phyloP scores from a whole-genome alignment of 1,140 invertebrate genomes.

The Bombus terrestris region DNA sequence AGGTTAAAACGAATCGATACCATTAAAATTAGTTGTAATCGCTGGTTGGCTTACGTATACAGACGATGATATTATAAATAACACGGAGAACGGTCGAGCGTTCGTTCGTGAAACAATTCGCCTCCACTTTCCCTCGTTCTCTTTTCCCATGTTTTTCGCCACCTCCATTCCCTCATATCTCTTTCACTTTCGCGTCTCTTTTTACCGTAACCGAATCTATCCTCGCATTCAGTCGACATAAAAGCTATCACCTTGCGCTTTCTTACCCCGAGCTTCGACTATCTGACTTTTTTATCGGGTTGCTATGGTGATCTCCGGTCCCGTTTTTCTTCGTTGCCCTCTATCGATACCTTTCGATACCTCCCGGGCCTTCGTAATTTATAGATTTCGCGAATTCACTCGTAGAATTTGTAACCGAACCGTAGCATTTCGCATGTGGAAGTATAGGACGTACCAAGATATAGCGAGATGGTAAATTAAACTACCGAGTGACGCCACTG shows the following conservation, averaged over 20 bases:
- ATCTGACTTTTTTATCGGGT: conserved; percentile 4
- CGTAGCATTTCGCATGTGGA: neutral
- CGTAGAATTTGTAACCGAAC: neutral
- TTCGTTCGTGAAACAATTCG: conserved; percentile 25
- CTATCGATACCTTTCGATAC: neutral
- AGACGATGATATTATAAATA: neutral
- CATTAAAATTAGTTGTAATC: conserved; percentile 16
- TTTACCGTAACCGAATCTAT: conserved; percentile 34
- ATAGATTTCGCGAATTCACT: neutral
- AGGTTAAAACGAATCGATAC: neutral
- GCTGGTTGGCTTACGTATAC: neutral
- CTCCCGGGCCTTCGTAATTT: no score
- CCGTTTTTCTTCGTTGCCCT: neutral
- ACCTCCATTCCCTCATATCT: neutral
- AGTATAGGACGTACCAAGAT: neutral
- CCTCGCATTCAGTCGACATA: conserved; percentile 29
- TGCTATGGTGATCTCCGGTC: neutral
- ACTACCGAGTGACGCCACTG: neutral
- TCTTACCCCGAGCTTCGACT: conserved; percentile 1
- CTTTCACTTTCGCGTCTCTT: conserved; percentile 28
- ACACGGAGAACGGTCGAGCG: neutral
- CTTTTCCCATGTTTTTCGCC: conserved; percentile 9
- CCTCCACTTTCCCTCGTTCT: neutral
- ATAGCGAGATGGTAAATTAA: neutral
- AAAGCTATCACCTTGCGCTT: conserved; percentile 41